phyloP scores from a whole-genome alignment of 1,140 invertebrate genomes.

The Sesamia nonagrioides region DNA sequence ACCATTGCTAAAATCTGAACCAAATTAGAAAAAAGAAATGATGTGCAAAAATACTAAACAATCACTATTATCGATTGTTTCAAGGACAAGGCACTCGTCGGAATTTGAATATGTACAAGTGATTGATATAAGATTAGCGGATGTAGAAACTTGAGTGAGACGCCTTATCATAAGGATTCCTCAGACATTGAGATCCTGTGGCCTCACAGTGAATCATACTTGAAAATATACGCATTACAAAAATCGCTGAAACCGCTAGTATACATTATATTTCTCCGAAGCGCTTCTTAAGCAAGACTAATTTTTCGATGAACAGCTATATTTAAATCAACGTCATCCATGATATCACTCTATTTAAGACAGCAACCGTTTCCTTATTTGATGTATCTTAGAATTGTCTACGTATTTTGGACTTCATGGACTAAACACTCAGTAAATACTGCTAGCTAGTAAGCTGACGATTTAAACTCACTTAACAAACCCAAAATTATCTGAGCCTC shows the following conservation, averaged over 20 bases:
- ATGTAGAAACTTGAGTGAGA: conserved; percentile 1
- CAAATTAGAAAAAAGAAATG: too few relatives aligned
- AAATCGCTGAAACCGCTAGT: not conserved
- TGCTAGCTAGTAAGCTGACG: too few relatives aligned
- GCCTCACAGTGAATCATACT: conserved; percentile 10
- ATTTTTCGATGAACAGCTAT: too few relatives aligned
- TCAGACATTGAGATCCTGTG: conserved; percentile 28
- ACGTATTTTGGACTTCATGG: too few relatives aligned
- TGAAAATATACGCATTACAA: not conserved
- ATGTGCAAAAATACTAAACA: not conserved
- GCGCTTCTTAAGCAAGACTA: too few relatives aligned
- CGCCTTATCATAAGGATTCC: conserved; percentile 24
- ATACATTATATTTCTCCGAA: not conserved
- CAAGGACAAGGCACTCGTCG: not conserved
- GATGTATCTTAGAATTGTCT: too few relatives aligned
- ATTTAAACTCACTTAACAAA: too few relatives aligned
- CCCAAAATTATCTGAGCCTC: too few relatives aligned
- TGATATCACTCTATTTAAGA: too few relatives aligned
- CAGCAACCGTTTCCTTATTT: too few relatives aligned
- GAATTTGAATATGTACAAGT: conserved; percentile 16
- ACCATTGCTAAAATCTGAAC: not conserved
- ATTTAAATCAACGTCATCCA: too few relatives aligned
- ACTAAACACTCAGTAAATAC: too few relatives aligned
- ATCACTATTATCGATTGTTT: conserved; percentile 10
- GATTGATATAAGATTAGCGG: conserved; percentile 9